Evolutionary conservation across 2,113 vertebrate species (phyloP).

Genomic region (Salvelinus namaycush): DNA sequence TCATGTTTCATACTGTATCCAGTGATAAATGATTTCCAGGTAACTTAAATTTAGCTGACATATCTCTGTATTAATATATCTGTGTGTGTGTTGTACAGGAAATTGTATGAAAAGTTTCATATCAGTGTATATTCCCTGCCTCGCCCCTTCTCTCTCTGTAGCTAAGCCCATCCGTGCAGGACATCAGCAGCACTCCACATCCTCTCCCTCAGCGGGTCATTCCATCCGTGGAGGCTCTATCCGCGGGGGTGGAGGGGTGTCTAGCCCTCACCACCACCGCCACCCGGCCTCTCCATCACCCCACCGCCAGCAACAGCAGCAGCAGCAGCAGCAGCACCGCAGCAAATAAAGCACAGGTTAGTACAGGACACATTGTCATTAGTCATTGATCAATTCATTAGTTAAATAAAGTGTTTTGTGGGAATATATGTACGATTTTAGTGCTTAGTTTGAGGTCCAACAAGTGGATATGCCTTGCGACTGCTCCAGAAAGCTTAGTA

Average conservation of each 20-base stretch:
- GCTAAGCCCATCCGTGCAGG: constrained; percentile 92
- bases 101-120: background rate
- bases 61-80: background rate
- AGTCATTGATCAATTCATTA: background rate
- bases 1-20: too few species aligned
- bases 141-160: constrained; percentile 40
- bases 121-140: background rate
- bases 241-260: constrained; percentile 62
- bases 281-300: background rate
- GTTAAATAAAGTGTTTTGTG: background rate
- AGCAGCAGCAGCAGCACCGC: constrained; percentile 32
- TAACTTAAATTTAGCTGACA: background rate
- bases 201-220: constrained; percentile 75
- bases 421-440: background rate
- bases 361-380: background rate
- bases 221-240: constrained; percentile 70
- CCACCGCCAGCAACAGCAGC: constrained; percentile 1
- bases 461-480: background rate
- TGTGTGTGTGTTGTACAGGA: background rate
- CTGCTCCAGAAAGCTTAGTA: background rate
- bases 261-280: constrained; percentile 77
- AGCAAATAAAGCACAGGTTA: constrained; percentile 46
- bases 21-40: too few species aligned
- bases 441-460: background rate
- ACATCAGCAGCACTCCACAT: constrained; percentile 75